Percentiles rank a stretch among this genome's conserved stretches.
Conservation (phyloP, 2,888 invertebrate species). For the Coelinius sp. region DNA sequence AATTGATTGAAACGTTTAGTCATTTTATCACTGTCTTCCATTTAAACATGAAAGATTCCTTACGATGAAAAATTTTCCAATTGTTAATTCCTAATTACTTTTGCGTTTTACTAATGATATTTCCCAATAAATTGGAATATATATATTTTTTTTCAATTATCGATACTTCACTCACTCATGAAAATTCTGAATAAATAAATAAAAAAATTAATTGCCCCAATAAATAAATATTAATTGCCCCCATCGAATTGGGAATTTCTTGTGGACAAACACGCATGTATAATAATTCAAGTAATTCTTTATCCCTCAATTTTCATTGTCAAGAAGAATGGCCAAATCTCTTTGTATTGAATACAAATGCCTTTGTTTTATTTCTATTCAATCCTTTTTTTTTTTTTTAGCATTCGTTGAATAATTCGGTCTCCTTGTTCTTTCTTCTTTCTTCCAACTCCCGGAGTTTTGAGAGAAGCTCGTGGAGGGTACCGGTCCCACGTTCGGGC, state of each 20-base stretch:
- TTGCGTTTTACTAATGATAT: too few relatives aligned
- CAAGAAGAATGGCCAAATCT: neutral
- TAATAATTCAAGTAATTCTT: neutral
- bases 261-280: neutral
- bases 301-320: neutral
- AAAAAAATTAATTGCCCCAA: neutral
- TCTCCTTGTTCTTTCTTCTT: neutral
- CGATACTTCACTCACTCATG: too few relatives aligned
- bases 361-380: slow-evolving; percentile 3
- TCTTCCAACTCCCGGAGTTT: neutral
- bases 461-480: neutral
- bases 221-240: neutral
- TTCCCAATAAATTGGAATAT: too few relatives aligned
- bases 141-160: too few relatives aligned
- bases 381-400: neutral
- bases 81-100: too few relatives aligned
- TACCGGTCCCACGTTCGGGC: slow-evolving; percentile 5
- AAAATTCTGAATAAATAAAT: too few relatives aligned
- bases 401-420: slow-evolving; percentile 26
- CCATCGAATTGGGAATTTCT: neutral
- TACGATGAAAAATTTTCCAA: too few relatives aligned
- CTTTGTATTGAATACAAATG: neutral
- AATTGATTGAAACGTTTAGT: too few relatives aligned
- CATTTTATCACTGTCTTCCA: too few relatives aligned
- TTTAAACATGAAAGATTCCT: too few relatives aligned